Evolutionary conservation across 2,113 vertebrate genomes (phyloP).

Genomic region (Motacilla alba): DNA sequence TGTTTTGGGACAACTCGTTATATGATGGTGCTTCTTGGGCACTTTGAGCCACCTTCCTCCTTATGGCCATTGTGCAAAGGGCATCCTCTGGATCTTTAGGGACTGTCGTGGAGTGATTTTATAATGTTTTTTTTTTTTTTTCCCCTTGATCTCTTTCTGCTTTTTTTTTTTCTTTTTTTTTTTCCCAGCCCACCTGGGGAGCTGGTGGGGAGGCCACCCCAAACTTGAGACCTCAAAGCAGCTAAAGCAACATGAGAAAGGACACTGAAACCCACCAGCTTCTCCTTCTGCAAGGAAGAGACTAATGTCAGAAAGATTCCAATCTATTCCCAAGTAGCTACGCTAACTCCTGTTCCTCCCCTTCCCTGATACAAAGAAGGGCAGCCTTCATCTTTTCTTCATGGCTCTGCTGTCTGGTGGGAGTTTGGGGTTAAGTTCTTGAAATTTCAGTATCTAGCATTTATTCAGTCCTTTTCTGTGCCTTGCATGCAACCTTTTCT

Average conservation of each 20-base stretch:
- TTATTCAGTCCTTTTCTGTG: neutral
- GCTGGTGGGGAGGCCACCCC: fast-evolving
- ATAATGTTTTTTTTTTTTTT: neutral
- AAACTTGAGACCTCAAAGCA: neutral
- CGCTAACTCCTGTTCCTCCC: neutral
- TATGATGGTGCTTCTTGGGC: neutral
- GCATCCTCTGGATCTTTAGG: neutral
- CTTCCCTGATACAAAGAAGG: neutral
- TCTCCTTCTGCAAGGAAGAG: neutral
- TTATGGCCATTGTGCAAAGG: neutral
- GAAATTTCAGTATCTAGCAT: neutral
- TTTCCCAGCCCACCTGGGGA: neutral
- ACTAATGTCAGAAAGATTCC: neutral
- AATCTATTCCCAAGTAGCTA: fast-evolving
- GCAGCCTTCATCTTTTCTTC: neutral
- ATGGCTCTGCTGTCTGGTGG: neutral
- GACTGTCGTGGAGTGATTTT: neutral
- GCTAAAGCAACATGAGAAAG: neutral
- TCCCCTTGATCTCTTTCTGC: fast-evolving
- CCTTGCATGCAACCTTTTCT: neutral
- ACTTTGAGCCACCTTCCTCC: neutral
- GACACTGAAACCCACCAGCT: neutral
- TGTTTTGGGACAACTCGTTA: neutral
- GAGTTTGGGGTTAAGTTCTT: neutral
- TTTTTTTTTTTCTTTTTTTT: neutral